These are phyloP conservation scores for Euplexia lucipara DNA, from an alignment of 2,888 invertebrate genomes.

Conservation along the genomic window DNA sequence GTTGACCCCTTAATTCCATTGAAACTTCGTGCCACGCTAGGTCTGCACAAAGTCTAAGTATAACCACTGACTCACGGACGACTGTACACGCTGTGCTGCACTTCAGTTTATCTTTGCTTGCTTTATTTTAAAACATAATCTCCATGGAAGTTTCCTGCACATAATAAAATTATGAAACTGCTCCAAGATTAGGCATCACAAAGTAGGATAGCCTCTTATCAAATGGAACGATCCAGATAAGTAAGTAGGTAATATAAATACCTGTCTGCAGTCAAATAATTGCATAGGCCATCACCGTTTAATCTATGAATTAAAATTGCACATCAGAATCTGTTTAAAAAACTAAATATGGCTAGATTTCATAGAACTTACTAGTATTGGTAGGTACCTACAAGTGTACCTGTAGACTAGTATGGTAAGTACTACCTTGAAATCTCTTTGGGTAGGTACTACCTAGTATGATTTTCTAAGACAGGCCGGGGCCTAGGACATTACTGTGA, in stretches of 20 bases:
- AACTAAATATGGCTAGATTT: background rate
- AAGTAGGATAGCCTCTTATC: conserved; percentile 41
- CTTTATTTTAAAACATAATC: conserved; percentile 44
- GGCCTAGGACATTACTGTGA: too few species aligned
- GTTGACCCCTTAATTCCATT: too few species aligned
- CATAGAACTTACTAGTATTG: too few species aligned
- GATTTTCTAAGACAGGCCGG: too few species aligned
- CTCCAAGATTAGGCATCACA: conserved; percentile 25
- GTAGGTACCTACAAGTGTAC: too few species aligned
- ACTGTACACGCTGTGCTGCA: conserved; percentile 16
- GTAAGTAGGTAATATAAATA: conserved; percentile 27
- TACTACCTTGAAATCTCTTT: too few species aligned
- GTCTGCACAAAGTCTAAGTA: too few species aligned
- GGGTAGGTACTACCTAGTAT: too few species aligned
- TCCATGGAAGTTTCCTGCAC: conserved; percentile 49
- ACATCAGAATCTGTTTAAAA: background rate
- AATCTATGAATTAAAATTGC: background rate
- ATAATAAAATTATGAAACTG: conserved; percentile 46
- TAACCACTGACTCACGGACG: too few species aligned
- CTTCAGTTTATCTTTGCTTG: conserved; percentile 49
- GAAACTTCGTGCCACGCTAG: too few species aligned
- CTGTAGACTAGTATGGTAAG: too few species aligned
- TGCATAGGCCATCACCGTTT: conserved; percentile 6
- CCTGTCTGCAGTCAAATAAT: conserved; percentile 8
- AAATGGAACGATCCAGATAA: conserved; percentile 37